Evolutionary conservation across 2,888 invertebrate species (phyloP).

Genomic region (Hydrotaea cyrtoneurina): DNA sequence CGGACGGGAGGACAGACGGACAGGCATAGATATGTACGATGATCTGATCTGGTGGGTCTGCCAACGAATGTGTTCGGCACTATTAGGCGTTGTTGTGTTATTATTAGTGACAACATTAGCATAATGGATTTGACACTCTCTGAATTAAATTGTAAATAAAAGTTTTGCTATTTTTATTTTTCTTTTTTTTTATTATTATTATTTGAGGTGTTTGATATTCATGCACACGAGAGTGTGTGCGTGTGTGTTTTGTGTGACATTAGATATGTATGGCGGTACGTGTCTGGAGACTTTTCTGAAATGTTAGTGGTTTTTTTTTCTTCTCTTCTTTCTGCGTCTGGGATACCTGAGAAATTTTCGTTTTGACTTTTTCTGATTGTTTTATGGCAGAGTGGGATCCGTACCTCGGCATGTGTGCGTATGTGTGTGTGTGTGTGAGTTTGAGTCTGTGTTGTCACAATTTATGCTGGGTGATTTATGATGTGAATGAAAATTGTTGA

Average conservation of each 20-base stretch:
- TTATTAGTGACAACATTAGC: constrained; percentile 68
- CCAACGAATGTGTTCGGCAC: neutral
- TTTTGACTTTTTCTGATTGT: constrained; percentile 17
- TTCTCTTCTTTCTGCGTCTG: neutral
- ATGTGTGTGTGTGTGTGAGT: neutral
- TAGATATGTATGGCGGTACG: constrained; percentile 18
- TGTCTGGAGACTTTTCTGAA: neutral
- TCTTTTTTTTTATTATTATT: too few relatives aligned
- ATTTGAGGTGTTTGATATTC: constrained; percentile 17
- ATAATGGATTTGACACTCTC: constrained; percentile 67
- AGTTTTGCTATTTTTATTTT: constrained; percentile 36
- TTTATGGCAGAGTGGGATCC: constrained; percentile 13
- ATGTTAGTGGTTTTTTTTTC: neutral
- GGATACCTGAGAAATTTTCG: neutral
- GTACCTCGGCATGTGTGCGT: neutral
- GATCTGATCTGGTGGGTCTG: constrained; percentile 15
- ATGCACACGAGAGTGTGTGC: neutral
- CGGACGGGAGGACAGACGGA: neutral
- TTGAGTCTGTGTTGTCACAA: constrained; percentile 31
- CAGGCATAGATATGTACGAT: neutral
- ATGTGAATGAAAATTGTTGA: constrained; percentile 61
- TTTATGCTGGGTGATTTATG: constrained; percentile 58
- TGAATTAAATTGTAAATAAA: constrained; percentile 63
- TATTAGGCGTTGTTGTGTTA: constrained; percentile 63
- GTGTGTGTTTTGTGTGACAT: neutral